Base-by-base conservation (phyloP, 2,888 invertebrate species). In the Lochmaea crataegi region DNA sequence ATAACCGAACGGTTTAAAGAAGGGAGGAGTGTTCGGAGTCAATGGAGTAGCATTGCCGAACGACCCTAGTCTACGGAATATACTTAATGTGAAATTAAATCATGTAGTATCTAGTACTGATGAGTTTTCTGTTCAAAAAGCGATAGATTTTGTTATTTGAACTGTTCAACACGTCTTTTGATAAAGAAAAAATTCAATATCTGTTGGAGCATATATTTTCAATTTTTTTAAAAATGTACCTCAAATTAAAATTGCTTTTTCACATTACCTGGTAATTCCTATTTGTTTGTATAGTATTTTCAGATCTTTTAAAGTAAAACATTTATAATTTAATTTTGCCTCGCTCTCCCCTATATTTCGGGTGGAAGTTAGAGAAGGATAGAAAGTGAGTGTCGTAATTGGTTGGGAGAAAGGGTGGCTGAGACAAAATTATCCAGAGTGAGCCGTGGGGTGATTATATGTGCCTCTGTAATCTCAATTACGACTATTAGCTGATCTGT, bases 381-480 rank as follows among this genome's bases (percentile, higher is more conserved):
- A 58, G 67, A 74, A 75, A 71, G 71, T 73, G 56, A 73, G 72
- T 71, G 73, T 32, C 71, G 65, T 76, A 76, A 76, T 77, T 76
- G 75, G 71, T 71, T 66, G 61, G 70, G 67, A 71, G 71, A 73
- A 75, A 72, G 71, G 71, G 65, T 72, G 71, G 72, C 41, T 66
- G 71, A 60, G 71, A 76, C 75, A 73, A 75, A 75, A 73, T 71
- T 71, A 67, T 70, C 69, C 66, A 63, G 65, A 67, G 63, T 65
- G 65, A 72, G 75, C 71, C 76, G 60, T 58, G 79, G 79, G 79
- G 79, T 82, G 82, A 83, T 82, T 83, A 84, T 83, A 82, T 84
- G 80, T 83, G 82, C 82, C 84, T 81, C 83, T 82, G 82, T 84
- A 85, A 85, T 85, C 83, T 84, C 83, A 82, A 83, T 84, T 84